A percentile compares a stretch with the other conserved stretches of the same genome.
Evolutionary conservation across 2,888 invertebrate species (phyloP).

Genomic region (Scaeva pyrastri): DNA sequence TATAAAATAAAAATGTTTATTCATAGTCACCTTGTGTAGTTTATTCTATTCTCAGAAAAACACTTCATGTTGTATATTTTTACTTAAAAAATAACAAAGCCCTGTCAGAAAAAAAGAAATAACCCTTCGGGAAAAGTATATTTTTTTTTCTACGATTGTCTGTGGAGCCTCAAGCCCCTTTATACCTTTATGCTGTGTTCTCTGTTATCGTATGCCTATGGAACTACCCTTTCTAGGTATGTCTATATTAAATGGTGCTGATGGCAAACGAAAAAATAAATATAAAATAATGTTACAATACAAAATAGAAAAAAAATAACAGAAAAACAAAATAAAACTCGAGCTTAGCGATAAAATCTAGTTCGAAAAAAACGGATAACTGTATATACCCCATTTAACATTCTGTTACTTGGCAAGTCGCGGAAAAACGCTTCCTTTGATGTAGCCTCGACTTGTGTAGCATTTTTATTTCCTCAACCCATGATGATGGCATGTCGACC

Average conservation of each 20-base stretch:
- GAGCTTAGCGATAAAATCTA: constrained; percentile 34
- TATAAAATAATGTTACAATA: constrained; percentile 32
- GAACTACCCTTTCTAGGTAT: constrained; percentile 3
- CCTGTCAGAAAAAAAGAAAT: neutral
- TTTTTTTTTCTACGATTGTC: neutral
- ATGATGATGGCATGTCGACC: constrained; percentile 53
- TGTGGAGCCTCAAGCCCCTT: neutral
- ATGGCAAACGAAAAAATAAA: constrained; percentile 5
- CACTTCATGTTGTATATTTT: constrained; percentile 6
- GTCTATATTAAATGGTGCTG: neutral
- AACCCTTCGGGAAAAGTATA: neutral
- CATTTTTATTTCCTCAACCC: constrained; percentile 40
- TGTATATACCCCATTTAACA: constrained; percentile 62
- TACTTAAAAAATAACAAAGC: constrained; percentile 9
- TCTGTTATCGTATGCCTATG: neutral
- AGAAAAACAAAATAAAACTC: constrained; percentile 18
- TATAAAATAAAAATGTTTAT: neutral
- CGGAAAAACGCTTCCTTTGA: constrained; percentile 69
- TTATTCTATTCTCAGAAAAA: constrained; percentile 4
- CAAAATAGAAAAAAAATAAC: constrained; percentile 1
- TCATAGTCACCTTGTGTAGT: constrained; percentile 9
- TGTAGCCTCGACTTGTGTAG: constrained; percentile 37
- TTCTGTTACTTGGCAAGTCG: constrained; percentile 56
- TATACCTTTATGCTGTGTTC: constrained; percentile 1
- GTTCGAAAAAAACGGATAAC: constrained; percentile 24